Evolutionary conservation across 1,140 invertebrate genomes (phyloP).

Genomic region (Nephila pilipes): DNA sequence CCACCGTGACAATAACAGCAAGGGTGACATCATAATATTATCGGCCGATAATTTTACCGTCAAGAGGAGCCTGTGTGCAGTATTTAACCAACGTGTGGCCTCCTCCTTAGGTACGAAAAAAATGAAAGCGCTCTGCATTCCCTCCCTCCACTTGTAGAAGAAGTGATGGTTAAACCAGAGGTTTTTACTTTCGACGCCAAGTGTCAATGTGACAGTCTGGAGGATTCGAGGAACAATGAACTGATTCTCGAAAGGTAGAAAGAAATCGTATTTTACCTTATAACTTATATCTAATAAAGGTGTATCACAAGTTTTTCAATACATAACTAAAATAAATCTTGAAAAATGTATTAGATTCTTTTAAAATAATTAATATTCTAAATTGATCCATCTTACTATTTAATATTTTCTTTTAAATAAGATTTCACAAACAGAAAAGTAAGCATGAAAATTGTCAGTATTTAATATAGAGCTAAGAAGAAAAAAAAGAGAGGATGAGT

Average conservation of each 20-base stretch:
- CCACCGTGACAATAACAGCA: constrained; percentile 53
- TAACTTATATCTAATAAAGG: too few relatives aligned
- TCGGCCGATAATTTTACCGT: constrained; percentile 64
- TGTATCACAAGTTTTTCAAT: too few relatives aligned
- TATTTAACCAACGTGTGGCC: constrained; percentile 57
- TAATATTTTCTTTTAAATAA: too few relatives aligned
- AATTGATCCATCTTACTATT: too few relatives aligned
- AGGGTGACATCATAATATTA: constrained; percentile 71
- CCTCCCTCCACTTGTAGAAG: neutral
- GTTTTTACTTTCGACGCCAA: constrained; percentile 49
- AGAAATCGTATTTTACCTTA: too few relatives aligned
- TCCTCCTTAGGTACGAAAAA: neutral
- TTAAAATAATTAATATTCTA: too few relatives aligned
- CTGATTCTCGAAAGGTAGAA: neutral
- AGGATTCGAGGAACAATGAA: constrained; percentile 2
- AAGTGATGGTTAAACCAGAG: constrained; percentile 43
- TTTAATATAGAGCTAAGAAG: too few relatives aligned
- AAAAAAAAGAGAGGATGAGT: too few relatives aligned
- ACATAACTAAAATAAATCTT: too few relatives aligned
- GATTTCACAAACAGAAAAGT: too few relatives aligned
- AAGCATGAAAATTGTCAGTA: too few relatives aligned
- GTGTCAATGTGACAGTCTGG: neutral
- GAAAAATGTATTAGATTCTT: too few relatives aligned
- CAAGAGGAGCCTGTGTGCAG: constrained; percentile 23
- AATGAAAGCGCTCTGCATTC: neutral